Percentiles rank a stretch among this genome's conserved stretches.
These are phyloP conservation scores for Acrocera orbiculus DNA, from an alignment of 2,888 invertebrate species.

Conservation along the genomic window DNA sequence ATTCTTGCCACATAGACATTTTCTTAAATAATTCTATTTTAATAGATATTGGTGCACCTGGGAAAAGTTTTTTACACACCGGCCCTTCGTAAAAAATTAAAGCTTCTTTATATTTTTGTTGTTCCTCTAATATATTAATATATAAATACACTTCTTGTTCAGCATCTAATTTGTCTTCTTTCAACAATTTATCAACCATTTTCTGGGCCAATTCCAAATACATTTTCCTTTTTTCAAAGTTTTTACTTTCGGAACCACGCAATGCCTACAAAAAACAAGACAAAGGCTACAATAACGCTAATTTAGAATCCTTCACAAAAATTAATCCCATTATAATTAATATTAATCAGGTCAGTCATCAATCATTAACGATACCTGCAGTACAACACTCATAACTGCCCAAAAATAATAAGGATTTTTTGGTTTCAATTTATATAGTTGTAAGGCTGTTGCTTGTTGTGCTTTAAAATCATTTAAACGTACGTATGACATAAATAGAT, in stretches of 20 bases:
- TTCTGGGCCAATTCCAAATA: constrained; percentile 76
- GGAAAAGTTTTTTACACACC: constrained; percentile 47
- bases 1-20: constrained; percentile 53
- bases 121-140: constrained; percentile 66
- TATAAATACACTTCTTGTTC: constrained; percentile 89
- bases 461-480: constrained; percentile 74
- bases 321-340: neutral
- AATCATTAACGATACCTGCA: constrained; percentile 62
- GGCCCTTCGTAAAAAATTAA: constrained; percentile 64
- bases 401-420: constrained; percentile 97
- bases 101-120: constrained; percentile 66
- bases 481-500: constrained; percentile 92
- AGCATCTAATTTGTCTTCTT: constrained; percentile 74
- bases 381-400: constrained; percentile 91
- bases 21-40: constrained; percentile 57
- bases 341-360: neutral
- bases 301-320: neutral
- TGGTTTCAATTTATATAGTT: constrained; percentile 74
- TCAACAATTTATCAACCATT: constrained; percentile 81
- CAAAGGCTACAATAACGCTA: neutral
- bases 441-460: constrained; percentile 79
- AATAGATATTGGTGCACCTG: constrained; percentile 48
- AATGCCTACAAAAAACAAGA: constrained; percentile 28
- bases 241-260: constrained; percentile 33
- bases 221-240: constrained; percentile 44